Conservation (phyloP, 2,113 vertebrate genomes). For the Pantherophis guttatus region DNA sequence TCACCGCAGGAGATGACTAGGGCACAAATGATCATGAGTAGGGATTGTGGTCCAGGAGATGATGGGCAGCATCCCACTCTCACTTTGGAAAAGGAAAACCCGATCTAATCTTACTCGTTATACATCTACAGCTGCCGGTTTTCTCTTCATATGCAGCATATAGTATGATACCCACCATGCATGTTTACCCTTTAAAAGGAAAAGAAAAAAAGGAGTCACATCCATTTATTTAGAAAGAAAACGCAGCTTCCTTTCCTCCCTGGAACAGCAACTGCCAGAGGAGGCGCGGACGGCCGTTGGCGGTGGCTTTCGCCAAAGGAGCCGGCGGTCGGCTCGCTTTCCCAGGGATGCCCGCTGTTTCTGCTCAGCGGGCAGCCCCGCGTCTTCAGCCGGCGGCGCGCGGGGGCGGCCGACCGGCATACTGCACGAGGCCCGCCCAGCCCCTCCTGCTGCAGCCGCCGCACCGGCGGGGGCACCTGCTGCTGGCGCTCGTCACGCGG, state of each 20-base stretch:
- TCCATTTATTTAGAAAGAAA: neutral
- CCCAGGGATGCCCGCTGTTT: neutral
- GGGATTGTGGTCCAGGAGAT: too few relatives aligned
- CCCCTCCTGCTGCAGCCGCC: neutral
- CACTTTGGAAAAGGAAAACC: neutral
- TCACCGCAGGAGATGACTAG: too few relatives aligned
- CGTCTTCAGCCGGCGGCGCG: neutral
- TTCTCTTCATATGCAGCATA: neutral
- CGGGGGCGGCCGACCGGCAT: neutral
- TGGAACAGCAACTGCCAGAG: neutral
- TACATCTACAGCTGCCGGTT: neutral
- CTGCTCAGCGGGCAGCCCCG: neutral
- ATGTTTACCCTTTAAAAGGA: neutral
- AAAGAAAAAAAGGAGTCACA: neutral
- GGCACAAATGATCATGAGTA: too few relatives aligned
- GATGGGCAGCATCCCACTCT: neutral
- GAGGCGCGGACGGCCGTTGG: fast-evolving
- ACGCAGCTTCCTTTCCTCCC: neutral
- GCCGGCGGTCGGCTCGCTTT: fast-evolving
- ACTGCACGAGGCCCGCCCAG: neutral
- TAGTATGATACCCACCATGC: too few relatives aligned
- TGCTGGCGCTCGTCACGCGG: slow-evolving; percentile 40
- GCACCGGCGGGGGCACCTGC: slow-evolving; percentile 34
- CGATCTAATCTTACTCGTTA: neutral
- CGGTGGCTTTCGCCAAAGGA: neutral